These are phyloP conservation scores for Mythimna pallens DNA, from an alignment of 2,888 invertebrate species.

Conservation along the genomic window DNA sequence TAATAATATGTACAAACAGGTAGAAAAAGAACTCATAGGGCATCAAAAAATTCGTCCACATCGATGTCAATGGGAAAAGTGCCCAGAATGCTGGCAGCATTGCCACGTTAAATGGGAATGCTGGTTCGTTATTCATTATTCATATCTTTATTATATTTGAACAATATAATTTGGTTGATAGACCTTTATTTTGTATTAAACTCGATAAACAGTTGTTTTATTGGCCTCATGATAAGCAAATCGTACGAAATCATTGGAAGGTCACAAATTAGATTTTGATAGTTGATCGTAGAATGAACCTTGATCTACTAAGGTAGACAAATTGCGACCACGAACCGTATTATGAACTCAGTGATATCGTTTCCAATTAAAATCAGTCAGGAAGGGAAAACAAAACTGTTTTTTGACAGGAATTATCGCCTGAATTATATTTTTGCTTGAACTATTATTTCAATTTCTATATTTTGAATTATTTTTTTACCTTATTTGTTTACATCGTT, in stretches of 20 bases:
- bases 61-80: no score
- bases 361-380: neutral
- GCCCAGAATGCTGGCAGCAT: no score
- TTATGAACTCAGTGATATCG: neutral
- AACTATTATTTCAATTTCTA: no score
- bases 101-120: no score
- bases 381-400: neutral
- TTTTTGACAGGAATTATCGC: neutral
- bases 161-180: neutral
- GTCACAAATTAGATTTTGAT: slow-evolving; percentile 21
- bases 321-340: neutral
- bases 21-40: no score
- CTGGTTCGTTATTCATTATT: no score
- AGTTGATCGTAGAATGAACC: slow-evolving; percentile 17
- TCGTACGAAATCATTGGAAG: slow-evolving; percentile 11
- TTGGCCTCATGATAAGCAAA: neutral
- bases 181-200: neutral
- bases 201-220: neutral
- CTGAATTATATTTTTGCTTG: neutral
- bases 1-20: no score
- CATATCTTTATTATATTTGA: neutral
- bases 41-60: no score
- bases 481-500: no score
- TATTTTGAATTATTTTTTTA: no score
- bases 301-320: slow-evolving; percentile 34